phyloP scores from a whole-genome alignment of 2,888 invertebrate genomes.

The Stenodera caucasica region DNA sequence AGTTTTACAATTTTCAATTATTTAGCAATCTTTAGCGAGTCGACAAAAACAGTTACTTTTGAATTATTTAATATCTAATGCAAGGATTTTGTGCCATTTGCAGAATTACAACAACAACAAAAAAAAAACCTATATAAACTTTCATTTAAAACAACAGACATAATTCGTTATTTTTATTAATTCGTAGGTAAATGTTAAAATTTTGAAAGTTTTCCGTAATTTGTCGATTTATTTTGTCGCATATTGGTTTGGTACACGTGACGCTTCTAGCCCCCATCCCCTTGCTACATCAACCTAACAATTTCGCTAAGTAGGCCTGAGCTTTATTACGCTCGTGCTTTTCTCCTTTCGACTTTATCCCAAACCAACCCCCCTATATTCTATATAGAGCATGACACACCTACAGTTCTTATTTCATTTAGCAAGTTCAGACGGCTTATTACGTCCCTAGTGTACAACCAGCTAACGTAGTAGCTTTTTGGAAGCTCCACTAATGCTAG shows the following conservation, averaged over 20 bases:
- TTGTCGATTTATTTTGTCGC: neutral
- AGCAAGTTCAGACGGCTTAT: constrained; percentile 39
- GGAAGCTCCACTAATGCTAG: constrained; percentile 36
- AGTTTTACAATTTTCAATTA: too few relatives aligned
- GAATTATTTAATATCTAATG: too few relatives aligned
- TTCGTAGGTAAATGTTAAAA: too few relatives aligned
- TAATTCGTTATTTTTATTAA: too few relatives aligned
- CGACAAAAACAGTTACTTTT: too few relatives aligned
- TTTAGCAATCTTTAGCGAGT: too few relatives aligned
- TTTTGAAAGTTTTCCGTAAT: too few relatives aligned
- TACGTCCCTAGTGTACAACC: constrained; percentile 27
- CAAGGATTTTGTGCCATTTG: too few relatives aligned
- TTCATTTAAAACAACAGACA: too few relatives aligned
- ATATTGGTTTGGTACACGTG: neutral
- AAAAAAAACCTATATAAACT: too few relatives aligned
- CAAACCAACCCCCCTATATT: constrained; percentile 27
- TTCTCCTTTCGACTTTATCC: neutral
- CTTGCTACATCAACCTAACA: constrained; percentile 23
- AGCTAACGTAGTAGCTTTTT: constrained; percentile 23
- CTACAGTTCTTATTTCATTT: constrained; percentile 43
- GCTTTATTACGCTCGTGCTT: constrained; percentile 35
- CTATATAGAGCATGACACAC: constrained; percentile 38
- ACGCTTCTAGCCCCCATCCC: constrained; percentile 23
- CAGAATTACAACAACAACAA: too few relatives aligned
- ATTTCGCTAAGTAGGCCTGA: constrained; percentile 37